phyloP scores from a whole-genome alignment of 1,140 invertebrate genomes.

The Papilio polyxenes region DNA sequence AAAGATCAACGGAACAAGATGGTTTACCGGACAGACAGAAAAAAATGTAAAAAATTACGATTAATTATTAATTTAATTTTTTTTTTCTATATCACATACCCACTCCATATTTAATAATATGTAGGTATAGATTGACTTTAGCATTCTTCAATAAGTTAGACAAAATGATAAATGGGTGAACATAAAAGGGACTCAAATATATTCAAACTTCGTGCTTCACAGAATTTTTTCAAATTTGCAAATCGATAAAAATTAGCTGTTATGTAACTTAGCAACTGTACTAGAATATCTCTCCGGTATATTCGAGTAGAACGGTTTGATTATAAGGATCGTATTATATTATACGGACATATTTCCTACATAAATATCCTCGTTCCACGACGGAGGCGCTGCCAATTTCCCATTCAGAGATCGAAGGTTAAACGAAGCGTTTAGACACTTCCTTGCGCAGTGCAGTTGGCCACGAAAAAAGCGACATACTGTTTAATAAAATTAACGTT shows the following conservation, averaged over 20 bases:
- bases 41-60: no score
- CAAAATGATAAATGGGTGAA: no score
- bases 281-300: not conserved
- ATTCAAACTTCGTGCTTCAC: no score
- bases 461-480: constrained; percentile 45
- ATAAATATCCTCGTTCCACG: constrained; percentile 39
- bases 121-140: no score
- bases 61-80: no score
- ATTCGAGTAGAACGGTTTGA: not conserved
- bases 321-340: not conserved
- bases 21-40: no score
- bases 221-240: no score
- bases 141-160: no score
- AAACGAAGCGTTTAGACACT: constrained; percentile 67
- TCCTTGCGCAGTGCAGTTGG: constrained; percentile 49
- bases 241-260: not conserved
- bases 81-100: no score
- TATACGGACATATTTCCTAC: constrained; percentile 38
- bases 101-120: no score
- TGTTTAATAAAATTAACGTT: constrained; percentile 3
- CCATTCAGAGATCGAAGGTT: constrained; percentile 68
- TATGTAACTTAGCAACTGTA: not conserved
- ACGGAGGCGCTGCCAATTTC: constrained; percentile 48
- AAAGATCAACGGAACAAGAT: no score
- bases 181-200: no score